Evolutionary conservation across 2,113 vertebrate genomes (phyloP).

Genomic region (Sarotherodon lohbergeri): DNA sequence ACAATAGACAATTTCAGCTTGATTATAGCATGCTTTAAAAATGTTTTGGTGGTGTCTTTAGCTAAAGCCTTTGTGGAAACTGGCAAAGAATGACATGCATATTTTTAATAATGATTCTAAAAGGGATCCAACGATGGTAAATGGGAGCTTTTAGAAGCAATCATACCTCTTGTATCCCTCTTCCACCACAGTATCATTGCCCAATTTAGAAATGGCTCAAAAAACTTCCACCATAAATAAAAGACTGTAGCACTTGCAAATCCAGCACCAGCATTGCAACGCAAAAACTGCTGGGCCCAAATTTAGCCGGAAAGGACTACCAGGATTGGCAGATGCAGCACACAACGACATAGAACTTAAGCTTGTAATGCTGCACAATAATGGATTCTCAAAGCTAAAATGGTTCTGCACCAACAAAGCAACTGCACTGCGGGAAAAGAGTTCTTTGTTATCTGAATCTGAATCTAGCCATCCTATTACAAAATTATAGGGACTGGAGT

Average conservation of each 20-base stretch:
- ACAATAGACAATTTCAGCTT: background rate
- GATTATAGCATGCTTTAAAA: background rate
- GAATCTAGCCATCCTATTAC: background rate
- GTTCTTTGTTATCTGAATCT: background rate
- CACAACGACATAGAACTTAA: background rate
- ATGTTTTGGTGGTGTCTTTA: background rate
- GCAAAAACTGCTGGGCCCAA: background rate
- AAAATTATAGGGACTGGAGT: background rate
- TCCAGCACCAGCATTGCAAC: background rate
- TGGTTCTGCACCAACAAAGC: background rate
- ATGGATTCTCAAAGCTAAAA: background rate
- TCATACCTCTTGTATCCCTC: background rate
- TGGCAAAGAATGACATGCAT: background rate
- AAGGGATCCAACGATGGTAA: background rate
- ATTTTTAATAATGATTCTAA: background rate
- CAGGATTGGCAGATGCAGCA: background rate
- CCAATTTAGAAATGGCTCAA: background rate
- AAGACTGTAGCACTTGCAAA: background rate
- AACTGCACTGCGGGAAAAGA: background rate
- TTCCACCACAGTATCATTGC: background rate
- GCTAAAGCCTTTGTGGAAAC: background rate
- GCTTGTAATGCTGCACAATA: background rate
- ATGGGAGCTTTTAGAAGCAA: background rate
- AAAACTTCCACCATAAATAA: background rate
- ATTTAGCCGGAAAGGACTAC: background rate